phyloP scores from a whole-genome alignment of 2,797 vertebrate genomes.

The Eulemur mongoz region DNA sequence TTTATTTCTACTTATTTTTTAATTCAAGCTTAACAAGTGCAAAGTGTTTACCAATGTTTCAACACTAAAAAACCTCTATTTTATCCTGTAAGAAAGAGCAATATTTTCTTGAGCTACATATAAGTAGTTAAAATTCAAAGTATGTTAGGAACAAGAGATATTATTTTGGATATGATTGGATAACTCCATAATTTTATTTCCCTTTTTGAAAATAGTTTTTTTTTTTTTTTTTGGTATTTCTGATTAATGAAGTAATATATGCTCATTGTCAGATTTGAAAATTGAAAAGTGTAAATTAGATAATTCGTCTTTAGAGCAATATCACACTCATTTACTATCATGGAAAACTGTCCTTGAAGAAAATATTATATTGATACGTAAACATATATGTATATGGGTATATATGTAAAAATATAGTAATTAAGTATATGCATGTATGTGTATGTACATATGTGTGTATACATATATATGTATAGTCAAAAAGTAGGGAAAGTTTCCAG shows the following conservation, averaged over 20 bases:
- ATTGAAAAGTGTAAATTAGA: neutral
- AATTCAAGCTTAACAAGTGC: neutral
- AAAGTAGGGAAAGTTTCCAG: neutral
- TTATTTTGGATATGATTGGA: neutral
- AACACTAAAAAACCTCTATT: neutral
- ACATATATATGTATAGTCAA: neutral
- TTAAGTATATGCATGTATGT: neutral
- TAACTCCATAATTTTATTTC: neutral
- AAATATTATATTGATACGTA: neutral
- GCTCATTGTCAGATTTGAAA: neutral
- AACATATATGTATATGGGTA: accelerated
- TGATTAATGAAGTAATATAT: neutral
- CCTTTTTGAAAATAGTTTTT: neutral
- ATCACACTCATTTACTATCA: neutral
- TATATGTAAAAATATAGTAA: neutral
- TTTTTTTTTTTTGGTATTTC: neutral
- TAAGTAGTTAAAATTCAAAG: neutral
- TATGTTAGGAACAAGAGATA: neutral
- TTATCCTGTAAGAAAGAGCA: neutral
- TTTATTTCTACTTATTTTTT: conserved; percentile 16
- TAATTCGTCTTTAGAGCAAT: neutral
- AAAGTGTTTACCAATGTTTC: neutral
- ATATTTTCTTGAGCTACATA: neutral
- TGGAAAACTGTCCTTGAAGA: neutral
- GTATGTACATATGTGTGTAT: neutral